A percentile compares a stretch with the other conserved stretches of the same genome.
These are phyloP conservation scores for Jaculus jaculus DNA, from an alignment of 2,113 vertebrate genomes.

Conservation along the genomic window DNA sequence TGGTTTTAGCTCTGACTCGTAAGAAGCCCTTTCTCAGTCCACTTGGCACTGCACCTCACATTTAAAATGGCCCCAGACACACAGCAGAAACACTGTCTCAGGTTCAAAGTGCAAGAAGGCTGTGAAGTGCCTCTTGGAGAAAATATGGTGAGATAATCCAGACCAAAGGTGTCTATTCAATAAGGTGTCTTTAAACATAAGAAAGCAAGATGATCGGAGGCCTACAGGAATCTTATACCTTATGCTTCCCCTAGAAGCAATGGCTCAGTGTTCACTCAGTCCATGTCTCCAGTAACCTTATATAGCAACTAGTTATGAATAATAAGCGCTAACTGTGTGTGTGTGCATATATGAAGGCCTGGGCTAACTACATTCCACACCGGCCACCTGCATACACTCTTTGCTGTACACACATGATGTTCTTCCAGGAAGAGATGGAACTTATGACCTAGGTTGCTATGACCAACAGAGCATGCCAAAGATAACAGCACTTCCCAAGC, in stretches of 20 bases:
- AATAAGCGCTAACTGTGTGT: neutral
- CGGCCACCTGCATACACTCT: neutral
- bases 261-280: neutral
- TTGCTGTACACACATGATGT: neutral
- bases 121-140: neutral
- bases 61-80: neutral
- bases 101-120: neutral
- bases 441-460: neutral
- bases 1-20: neutral
- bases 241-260: neutral
- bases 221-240: neutral
- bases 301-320: neutral
- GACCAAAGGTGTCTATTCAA: neutral
- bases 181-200: neutral
- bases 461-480: neutral
- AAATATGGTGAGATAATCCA: rapidly evolving
- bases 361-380: neutral
- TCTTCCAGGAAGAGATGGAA: neutral
- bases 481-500: neutral
- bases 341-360: neutral
- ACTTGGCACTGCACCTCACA: neutral
- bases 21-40: neutral
- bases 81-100: neutral
- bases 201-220: neutral
- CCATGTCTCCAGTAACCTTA: neutral